These are phyloP conservation scores for Enteromius fasciolatus DNA, from an alignment of 2,797 vertebrate genomes.

Conservation along the genomic window DNA sequence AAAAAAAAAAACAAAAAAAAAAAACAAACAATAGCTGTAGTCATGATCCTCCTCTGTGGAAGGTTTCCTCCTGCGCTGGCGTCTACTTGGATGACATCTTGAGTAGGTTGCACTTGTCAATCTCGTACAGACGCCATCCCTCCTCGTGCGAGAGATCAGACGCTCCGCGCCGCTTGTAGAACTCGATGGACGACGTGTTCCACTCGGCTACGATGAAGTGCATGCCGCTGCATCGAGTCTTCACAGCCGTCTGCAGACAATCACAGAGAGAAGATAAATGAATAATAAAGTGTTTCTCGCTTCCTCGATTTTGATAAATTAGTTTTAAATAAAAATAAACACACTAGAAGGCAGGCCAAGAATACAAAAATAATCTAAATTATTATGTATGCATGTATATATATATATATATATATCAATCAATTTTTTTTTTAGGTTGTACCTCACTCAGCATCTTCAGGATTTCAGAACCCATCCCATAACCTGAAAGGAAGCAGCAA, in stretches of 20 bases:
- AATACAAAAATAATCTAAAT: not conserved
- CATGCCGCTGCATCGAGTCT: slow-evolving; percentile 80
- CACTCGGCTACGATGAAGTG: slow-evolving; percentile 80
- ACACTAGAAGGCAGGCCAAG: not conserved
- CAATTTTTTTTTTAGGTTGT: no score
- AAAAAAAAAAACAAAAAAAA: no score
- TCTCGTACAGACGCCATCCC: slow-evolving; percentile 80
- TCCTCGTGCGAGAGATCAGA: slow-evolving; percentile 78
- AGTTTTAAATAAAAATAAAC: not conserved
- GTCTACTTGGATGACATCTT: slow-evolving; percentile 55
- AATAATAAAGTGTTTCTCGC: no score
- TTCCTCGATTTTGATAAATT: not conserved
- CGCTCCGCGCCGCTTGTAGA: slow-evolving; percentile 73
- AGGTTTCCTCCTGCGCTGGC: not conserved
- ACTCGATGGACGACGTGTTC: slow-evolving; percentile 77
- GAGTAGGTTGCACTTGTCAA: slow-evolving; percentile 67
- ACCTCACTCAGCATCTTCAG: slow-evolving; percentile 92
- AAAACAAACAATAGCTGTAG: not conserved
- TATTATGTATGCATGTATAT: no score
- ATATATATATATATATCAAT: no score
- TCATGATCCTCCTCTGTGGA: not conserved
- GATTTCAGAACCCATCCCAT: slow-evolving; percentile 92
- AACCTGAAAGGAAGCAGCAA: slow-evolving; percentile 71
- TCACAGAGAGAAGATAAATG: not conserved
- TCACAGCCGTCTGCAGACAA: slow-evolving; percentile 76